phyloP scores from a whole-genome alignment of 2,888 invertebrate species.

The Tetheella fluctuosa region DNA sequence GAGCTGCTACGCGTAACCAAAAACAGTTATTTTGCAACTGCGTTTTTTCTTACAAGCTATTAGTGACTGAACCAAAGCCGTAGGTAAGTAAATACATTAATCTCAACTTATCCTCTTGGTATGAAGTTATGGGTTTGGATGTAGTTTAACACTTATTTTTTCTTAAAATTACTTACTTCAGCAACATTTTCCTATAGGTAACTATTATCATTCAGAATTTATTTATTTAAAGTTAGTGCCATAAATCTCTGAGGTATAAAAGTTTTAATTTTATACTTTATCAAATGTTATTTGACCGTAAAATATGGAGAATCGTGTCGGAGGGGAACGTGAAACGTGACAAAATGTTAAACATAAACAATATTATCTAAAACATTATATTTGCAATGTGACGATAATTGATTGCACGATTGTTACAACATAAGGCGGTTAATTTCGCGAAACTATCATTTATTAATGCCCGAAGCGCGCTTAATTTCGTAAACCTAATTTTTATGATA shows the following conservation, averaged over 20 bases:
- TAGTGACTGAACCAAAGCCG: too few species aligned
- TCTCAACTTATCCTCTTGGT: too few species aligned
- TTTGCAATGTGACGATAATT: not conserved
- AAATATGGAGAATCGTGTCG: not conserved
- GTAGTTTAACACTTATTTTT: too few species aligned
- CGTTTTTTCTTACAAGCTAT: not conserved
- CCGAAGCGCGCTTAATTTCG: not conserved
- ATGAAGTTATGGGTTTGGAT: too few species aligned
- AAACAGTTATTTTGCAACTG: not conserved
- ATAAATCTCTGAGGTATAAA: too few species aligned
- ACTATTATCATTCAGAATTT: too few species aligned
- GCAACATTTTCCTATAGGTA: too few species aligned
- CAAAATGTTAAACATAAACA: not conserved
- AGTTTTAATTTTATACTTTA: too few species aligned
- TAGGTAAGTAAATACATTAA: too few species aligned
- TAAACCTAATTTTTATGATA: conserved; percentile 1
- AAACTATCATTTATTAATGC: not conserved
- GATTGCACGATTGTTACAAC: conserved; percentile 4
- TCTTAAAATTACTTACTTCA: too few species aligned
- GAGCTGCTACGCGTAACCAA: not conserved
- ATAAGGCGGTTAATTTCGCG: not conserved
- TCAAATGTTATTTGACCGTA: not conserved
- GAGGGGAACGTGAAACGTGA: conserved; percentile 6
- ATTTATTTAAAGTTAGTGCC: too few species aligned
- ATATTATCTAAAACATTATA: not conserved